phyloP scores from a whole-genome alignment of 2,888 invertebrate species.

The Monopis laevigella region DNA sequence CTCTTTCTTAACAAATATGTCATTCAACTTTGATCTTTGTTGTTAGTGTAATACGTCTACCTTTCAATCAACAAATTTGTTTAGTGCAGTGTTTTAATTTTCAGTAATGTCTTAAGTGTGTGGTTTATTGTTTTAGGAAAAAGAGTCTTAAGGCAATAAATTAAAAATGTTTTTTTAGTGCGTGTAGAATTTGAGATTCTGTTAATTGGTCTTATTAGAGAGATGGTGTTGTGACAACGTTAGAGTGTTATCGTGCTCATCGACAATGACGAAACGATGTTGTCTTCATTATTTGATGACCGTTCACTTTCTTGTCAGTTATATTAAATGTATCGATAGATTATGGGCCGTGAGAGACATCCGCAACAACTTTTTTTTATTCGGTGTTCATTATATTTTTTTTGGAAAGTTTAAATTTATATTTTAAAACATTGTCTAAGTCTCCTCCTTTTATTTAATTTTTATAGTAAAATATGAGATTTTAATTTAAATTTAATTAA shows the following conservation, averaged over 20 bases:
- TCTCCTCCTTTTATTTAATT: no score
- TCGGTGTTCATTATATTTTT: no score
- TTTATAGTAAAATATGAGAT: no score
- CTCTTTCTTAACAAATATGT: conserved; percentile 37
- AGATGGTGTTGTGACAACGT: conserved; percentile 66
- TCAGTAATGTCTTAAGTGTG: conserved; percentile 29
- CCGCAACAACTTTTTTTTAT: no score
- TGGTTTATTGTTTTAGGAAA: conserved; percentile 21
- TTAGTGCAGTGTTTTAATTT: conserved; percentile 34
- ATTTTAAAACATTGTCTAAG: no score
- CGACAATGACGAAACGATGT: conserved; percentile 68
- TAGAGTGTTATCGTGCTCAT: conserved; percentile 65
- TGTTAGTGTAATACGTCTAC: conserved; percentile 43
- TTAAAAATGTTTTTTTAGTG: conserved; percentile 40
- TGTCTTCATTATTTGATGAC: conserved; percentile 68
- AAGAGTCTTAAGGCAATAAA: conserved; percentile 28
- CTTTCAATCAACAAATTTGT: conserved; percentile 47
- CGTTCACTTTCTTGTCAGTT: conserved; percentile 66
- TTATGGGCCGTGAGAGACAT: conserved; percentile 55
- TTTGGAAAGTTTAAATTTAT: no score
- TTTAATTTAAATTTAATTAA: no score
- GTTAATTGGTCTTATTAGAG: conserved; percentile 66
- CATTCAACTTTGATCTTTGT: conserved; percentile 65
- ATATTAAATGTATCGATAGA: conserved; percentile 67
- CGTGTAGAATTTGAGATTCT: conserved; percentile 36